A percentile compares a stretch with the other conserved stretches of the same genome.
Evolutionary conservation across 2,888 invertebrate genomes (phyloP).

Genomic region (Oscheius sp.): DNA sequence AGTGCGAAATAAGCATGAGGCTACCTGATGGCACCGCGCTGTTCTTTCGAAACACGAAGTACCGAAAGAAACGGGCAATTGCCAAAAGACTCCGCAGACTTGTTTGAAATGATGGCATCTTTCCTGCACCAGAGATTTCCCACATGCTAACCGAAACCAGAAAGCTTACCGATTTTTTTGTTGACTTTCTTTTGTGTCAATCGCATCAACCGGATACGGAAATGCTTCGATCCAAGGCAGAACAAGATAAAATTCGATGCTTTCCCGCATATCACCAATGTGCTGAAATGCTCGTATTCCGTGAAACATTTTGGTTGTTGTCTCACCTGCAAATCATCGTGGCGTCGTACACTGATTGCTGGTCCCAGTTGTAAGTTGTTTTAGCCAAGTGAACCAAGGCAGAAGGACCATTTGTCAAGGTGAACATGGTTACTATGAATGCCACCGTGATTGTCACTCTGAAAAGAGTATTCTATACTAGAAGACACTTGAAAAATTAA

Average conservation of each 20-base stretch:
- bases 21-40: slow-evolving; percentile 27
- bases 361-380: slow-evolving; percentile 40
- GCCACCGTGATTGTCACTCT: slow-evolving; percentile 71
- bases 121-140: slow-evolving; percentile 3
- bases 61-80: slow-evolving; percentile 27
- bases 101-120: slow-evolving; percentile 17
- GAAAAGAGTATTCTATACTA: not conserved
- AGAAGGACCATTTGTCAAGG: slow-evolving; percentile 71
- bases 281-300: slow-evolving; percentile 46
- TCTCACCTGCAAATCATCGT: slow-evolving; percentile 62
- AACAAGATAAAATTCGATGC: slow-evolving; percentile 72
- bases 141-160: not conserved
- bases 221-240: slow-evolving; percentile 72
- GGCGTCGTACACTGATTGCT: slow-evolving; percentile 51
- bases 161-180: slow-evolving; percentile 63
- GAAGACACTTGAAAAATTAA: not conserved
- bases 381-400: slow-evolving; percentile 62
- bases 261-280: slow-evolving; percentile 70
- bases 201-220: slow-evolving; percentile 65
- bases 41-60: slow-evolving; percentile 6
- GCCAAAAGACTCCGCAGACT: slow-evolving; percentile 25
- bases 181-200: slow-evolving; percentile 69
- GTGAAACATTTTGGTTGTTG: not conserved
- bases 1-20: not conserved
- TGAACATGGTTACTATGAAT: slow-evolving; percentile 72